Base-by-base conservation (phyloP, 2,113 vertebrate species). In the Larimichthys crocea region DNA sequence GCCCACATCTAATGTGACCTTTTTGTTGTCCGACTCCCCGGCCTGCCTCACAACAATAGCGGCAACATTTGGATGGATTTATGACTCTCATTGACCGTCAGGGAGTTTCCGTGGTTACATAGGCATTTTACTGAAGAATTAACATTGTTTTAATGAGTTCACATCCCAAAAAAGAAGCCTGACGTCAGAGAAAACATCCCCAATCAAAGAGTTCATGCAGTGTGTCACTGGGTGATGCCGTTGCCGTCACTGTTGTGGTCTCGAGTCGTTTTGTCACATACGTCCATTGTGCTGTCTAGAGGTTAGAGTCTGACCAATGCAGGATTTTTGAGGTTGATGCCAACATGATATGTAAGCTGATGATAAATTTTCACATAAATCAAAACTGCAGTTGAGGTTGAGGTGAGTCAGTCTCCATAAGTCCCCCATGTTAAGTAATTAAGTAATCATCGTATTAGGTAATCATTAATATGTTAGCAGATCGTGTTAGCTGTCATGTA, bases 111-210 rank as follows among this genome's bases (percentile, higher is more conserved):
- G 17, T 15, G 90, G 93, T 86, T 88, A 92, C 92, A 40, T 53
- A 31, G 64, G 61, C 70, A 24, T 79, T 77, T 76, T 40, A 68
- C 86, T 40, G 73, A 91, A 75, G 93, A 92, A 93, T 91, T 89
- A 88, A 84, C 90, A 86, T 84, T 75, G 78, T 88, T 88, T 87
- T 90, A 84, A 88, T 86, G 84, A 86, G 88, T 76, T 62, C 17
- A 26, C 12, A 35, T 67, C 66, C 40, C 85, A 88, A 89, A 89
- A 89, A 87, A 71, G 68, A 26, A 85, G 73, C n/a, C 67, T 92
- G 92, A 94, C 91, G 90, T 93, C 92, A 93, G 83, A 85, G 79
- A 83, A 72, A 86, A 74, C 83, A 35, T 74, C 70, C 1, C 86
- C 72, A 90, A 91, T 87, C 67, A 76, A 87, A 88, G 71, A 79